phyloP scores from a whole-genome alignment of 2,113 vertebrate species.

The Sinocyclocheilus maitianheensis region DNA sequence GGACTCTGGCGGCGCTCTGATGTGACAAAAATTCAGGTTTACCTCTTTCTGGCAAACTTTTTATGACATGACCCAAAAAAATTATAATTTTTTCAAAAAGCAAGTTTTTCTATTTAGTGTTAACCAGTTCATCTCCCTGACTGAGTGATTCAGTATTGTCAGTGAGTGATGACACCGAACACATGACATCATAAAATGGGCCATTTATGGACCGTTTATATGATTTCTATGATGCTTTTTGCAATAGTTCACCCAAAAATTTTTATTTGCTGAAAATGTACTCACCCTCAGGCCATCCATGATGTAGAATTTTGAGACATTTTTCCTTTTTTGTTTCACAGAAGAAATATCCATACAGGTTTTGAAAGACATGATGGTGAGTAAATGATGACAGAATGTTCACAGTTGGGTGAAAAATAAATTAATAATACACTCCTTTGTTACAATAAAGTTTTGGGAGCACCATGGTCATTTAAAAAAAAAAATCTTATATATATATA shows the following conservation, averaged over 20 bases:
- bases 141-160: not conserved
- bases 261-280: too few relatives aligned
- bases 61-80: not conserved
- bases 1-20: slow-evolving; percentile 8
- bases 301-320: too few relatives aligned
- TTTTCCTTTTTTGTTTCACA: too few relatives aligned
- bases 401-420: not conserved
- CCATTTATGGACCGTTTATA: not conserved
- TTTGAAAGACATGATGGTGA: not conserved
- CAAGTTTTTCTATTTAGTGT: not conserved
- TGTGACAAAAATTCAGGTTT: slow-evolving; percentile 6
- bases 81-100: not conserved
- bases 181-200: not conserved
- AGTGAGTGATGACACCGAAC: not conserved
- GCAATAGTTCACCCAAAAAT: too few relatives aligned
- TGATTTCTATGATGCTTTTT: not conserved
- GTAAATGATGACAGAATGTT: not conserved
- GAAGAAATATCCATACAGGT: too few relatives aligned
- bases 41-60: slow-evolving; percentile 7
- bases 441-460: not conserved
- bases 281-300: too few relatives aligned
- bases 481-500: too few relatives aligned
- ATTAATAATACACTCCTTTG: not conserved
- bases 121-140: not conserved
- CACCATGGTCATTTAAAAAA: not conserved